phyloP scores from a whole-genome alignment of 2,888 invertebrate species.

The Leptinotarsa juncta region DNA sequence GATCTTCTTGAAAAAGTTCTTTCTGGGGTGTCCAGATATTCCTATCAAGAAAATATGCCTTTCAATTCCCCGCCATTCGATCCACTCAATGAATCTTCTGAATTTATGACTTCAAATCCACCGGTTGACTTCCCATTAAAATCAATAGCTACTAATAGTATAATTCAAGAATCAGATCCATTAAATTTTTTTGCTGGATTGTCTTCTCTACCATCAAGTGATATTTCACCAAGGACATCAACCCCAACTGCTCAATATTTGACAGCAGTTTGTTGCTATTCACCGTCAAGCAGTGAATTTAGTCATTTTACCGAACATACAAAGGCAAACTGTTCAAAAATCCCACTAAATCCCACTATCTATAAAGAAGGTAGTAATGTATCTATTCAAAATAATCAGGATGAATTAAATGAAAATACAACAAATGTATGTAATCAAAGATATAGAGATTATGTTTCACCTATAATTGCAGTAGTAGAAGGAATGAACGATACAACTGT shows the following conservation, averaged over 20 bases:
- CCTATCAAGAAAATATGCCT: neutral
- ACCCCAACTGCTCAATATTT: neutral
- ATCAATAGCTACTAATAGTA: neutral
- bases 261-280: neutral
- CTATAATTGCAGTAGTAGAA: constrained; percentile 41
- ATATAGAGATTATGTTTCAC: constrained; percentile 41
- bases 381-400: neutral
- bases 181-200: too few relatives aligned
- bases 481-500: constrained; percentile 46
- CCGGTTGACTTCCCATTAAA: neutral
- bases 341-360: neutral
- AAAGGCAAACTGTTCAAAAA: neutral
- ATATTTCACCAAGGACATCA: neutral
- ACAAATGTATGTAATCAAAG: neutral
- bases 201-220: neutral
- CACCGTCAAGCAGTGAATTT: neutral
- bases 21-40: neutral
- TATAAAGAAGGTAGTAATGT: neutral
- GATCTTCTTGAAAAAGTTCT: neutral
- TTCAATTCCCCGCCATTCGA: neutral
- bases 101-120: neutral
- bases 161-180: too few relatives aligned
- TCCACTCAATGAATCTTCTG: neutral
- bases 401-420: neutral
- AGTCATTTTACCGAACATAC: neutral